Evolutionary conservation across 2,797 vertebrate species (phyloP).

Genomic region (Fundulus diaphanus): DNA sequence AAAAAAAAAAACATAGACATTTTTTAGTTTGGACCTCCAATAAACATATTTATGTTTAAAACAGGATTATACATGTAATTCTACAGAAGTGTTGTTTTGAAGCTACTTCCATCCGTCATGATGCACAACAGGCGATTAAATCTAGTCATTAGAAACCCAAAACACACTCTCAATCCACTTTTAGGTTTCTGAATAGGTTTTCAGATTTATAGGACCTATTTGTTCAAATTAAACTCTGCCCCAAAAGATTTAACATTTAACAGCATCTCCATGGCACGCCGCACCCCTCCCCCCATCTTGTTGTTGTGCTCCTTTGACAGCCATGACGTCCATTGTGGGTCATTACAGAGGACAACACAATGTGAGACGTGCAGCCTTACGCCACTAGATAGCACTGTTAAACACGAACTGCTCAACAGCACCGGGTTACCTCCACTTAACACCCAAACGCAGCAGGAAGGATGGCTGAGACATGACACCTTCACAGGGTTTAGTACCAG

Average conservation of each 20-base stretch:
- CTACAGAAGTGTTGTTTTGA: background rate
- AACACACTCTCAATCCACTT: background rate
- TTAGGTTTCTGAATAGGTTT: background rate
- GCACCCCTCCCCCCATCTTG: slow-evolving; percentile 68
- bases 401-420: slow-evolving; percentile 53
- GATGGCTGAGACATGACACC: slow-evolving; percentile 14
- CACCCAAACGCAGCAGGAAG: slow-evolving; percentile 18
- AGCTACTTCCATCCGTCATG: background rate
- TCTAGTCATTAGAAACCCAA: background rate
- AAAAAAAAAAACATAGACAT: background rate
- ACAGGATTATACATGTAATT: background rate
- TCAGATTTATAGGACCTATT: background rate
- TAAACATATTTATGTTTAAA: background rate
- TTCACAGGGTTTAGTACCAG: slow-evolving; percentile 49
- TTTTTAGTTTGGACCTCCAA: background rate
- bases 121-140: background rate
- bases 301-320: slow-evolving; percentile 49
- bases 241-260: slow-evolving; percentile 21
- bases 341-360: slow-evolving; percentile 70
- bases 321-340: slow-evolving; percentile 68
- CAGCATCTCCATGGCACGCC: slow-evolving; percentile 33
- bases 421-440: slow-evolving; percentile 33
- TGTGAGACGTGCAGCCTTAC: slow-evolving; percentile 52
- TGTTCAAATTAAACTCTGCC: slow-evolving; percentile 21
- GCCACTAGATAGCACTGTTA: slow-evolving; percentile 79